Conservation (phyloP, 1,140 invertebrate species). For the Philopotamus ludificatus region DNA sequence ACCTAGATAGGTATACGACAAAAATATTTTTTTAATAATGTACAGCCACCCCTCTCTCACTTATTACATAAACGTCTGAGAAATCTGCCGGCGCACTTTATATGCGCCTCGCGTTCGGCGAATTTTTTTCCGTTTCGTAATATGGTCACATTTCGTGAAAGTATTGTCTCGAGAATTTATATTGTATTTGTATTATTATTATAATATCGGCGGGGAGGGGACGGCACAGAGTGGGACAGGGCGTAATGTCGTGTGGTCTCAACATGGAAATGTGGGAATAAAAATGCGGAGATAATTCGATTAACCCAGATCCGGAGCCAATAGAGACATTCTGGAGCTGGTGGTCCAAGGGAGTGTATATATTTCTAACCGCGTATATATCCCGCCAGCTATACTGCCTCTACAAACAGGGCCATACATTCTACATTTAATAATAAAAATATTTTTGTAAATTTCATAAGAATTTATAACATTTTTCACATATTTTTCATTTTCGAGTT, state of each 20-base stretch:
- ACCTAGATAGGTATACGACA: too few species aligned
- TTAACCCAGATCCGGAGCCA: slow-evolving; percentile 18
- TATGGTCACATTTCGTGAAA: background rate
- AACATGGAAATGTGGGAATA: slow-evolving; percentile 16
- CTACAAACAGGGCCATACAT: background rate
- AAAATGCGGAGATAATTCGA: slow-evolving; percentile 21
- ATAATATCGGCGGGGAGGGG: background rate
- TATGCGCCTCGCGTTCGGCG: background rate
- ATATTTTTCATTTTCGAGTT: background rate
- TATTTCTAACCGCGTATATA: background rate
- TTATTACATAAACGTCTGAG: background rate
- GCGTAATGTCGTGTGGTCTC: slow-evolving; percentile 7
- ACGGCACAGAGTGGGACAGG: background rate
- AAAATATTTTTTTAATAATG: too few species aligned
- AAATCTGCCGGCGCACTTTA: background rate
- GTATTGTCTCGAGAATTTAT: background rate
- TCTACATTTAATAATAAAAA: too few species aligned
- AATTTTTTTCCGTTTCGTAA: background rate
- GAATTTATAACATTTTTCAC: background rate
- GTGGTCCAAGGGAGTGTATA: background rate
- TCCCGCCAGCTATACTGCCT: background rate
- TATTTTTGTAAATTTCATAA: too few species aligned
- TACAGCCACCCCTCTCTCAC: too few species aligned
- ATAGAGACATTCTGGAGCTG: slow-evolving; percentile 8
- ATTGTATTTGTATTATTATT: background rate